Evolutionary conservation across 1,140 invertebrate genomes (phyloP), one percentile per base, ranked within the genome.

Genomic region (Atta texana): DNA sequence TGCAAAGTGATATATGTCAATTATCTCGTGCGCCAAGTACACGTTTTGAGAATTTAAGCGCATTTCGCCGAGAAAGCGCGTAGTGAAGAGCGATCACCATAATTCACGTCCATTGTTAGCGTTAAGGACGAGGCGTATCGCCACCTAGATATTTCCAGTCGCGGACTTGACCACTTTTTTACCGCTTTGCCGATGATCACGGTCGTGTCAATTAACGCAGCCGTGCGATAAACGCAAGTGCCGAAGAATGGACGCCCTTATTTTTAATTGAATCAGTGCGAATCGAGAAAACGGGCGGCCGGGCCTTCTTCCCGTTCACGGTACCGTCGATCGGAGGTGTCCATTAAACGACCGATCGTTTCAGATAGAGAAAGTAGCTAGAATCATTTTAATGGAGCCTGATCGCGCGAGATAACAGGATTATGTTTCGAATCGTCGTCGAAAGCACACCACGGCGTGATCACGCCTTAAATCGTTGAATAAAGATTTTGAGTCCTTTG

Each of bases 201-300:
- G 89, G 75, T 77, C 89, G 69, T 88, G 89, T 90, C 89, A 88
- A 88, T 91, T 91, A 91, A 91, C 89, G 88, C 85, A 75, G 86
- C 87, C 59, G 61, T 59, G 77, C 85, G 89, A 82, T 85, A 85
- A 85, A 89, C 64, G 63, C 61, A 69, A 80, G 61, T 21, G 77
- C 51, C 78, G 81, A 88, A 82, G 86, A 90, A 89, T 75, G 85
- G 75, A 81, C 86, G 81, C 75, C 86, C 89, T 91, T 76, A 61
- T 88, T 90, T 91, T 90, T 91, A 90, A 91, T 91, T 90, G 89
- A 91, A 91, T 90, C 89, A 69, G n/a, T 71, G 77, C 76, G 74
- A 90, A 87, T 88, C 80, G 86, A 87, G 59, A 69, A 87, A 87
- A 80, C 88, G 80, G 75, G 68, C 88, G 75, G 39, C 59, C 72